Percentiles rank a stretch among this genome's conserved stretches.
phyloP scores from a whole-genome alignment of 1,140 invertebrate genomes.

The Scaptodrosophila lebanonensis region DNA sequence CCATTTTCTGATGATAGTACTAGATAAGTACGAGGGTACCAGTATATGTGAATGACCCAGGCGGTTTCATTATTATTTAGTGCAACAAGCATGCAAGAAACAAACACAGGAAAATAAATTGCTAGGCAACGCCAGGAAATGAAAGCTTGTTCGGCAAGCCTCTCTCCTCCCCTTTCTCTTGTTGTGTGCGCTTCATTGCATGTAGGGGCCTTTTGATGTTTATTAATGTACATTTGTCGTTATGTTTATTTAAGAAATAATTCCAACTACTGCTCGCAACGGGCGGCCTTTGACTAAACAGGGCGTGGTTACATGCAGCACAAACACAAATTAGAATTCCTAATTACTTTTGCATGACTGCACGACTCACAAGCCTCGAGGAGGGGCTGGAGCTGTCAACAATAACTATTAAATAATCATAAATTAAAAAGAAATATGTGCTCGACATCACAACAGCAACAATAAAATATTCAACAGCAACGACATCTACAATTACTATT shows the following conservation, averaged over 20 bases:
- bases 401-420: slow-evolving; percentile 27
- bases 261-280: slow-evolving; percentile 34
- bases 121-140: slow-evolving; percentile 29
- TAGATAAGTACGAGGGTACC: slow-evolving; percentile 10
- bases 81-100: slow-evolving; percentile 18
- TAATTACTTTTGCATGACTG: slow-evolving; percentile 23
- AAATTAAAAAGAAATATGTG: slow-evolving; percentile 39
- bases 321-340: slow-evolving; percentile 55
- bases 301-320: neutral
- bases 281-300: slow-evolving; percentile 4
- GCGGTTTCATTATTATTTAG: slow-evolving; percentile 31
- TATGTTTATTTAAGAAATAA: slow-evolving; percentile 69
- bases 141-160: slow-evolving; percentile 26
- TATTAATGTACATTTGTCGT: slow-evolving; percentile 62
- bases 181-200: slow-evolving; percentile 58
- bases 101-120: slow-evolving; percentile 39
- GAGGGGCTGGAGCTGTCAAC: neutral
- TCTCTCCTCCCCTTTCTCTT: neutral
- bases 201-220: slow-evolving; percentile 43
- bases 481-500: slow-evolving; percentile 43
- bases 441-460: slow-evolving; percentile 19
- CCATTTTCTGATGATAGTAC: slow-evolving; percentile 61
- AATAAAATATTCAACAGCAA: slow-evolving; percentile 4
- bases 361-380: slow-evolving; percentile 4
- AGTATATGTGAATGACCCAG: slow-evolving; percentile 35